Conservation (phyloP, 2,113 vertebrate species). For the Indri indri region DNA sequence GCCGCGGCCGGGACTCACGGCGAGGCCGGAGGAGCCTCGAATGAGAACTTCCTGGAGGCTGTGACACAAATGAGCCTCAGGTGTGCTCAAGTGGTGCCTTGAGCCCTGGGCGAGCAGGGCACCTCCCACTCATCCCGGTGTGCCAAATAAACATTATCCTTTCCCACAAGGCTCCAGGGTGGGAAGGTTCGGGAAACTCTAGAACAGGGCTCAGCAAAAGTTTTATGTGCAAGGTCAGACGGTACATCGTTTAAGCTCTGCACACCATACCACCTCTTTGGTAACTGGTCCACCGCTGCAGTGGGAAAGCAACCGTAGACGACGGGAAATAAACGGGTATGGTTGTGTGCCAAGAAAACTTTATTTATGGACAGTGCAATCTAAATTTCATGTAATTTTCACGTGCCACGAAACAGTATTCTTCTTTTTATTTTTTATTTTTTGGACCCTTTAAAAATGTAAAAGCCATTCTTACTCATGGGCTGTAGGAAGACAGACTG, state of each 20-base stretch:
- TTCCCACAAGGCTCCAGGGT: not conserved
- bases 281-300: rapidly evolving
- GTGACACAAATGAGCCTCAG: not conserved
- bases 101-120: not conserved
- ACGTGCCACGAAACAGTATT: not conserved
- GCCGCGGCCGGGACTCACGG: not conserved
- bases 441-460: not conserved
- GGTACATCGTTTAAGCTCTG: not conserved
- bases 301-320: not conserved
- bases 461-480: not conserved
- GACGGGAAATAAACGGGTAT: rapidly evolving
- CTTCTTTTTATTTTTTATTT: not conserved
- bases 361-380: not conserved
- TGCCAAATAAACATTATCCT: not conserved
- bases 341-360: not conserved
- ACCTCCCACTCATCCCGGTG: not conserved
- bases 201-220: not conserved
- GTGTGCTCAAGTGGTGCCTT: rapidly evolving
- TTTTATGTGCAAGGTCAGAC: not conserved
- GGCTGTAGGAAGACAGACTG: not conserved
- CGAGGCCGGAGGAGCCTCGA: not conserved
- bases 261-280: not conserved
- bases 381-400: not conserved
- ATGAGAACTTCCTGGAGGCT: not conserved
- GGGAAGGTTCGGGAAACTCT: not conserved